A percentile compares a stretch with the other conserved stretches of the same genome.
These are phyloP conservation scores for Enhydra lutris DNA, from an alignment of 2,113 vertebrate species.

Conservation along the genomic window DNA sequence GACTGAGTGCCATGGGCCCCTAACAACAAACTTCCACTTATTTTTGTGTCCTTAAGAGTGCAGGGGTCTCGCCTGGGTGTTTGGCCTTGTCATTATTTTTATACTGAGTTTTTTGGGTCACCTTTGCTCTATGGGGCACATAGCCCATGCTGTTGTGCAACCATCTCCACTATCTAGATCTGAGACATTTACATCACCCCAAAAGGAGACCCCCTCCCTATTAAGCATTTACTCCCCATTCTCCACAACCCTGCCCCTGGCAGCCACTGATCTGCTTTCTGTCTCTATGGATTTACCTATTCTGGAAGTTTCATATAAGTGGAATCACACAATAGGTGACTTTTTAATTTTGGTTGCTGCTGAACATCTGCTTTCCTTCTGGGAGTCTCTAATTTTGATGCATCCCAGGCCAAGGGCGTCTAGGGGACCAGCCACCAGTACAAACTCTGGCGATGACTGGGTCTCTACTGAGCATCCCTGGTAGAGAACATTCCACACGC, in stretches of 20 bases:
- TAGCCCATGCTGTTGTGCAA: background rate
- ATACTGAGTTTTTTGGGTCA: no score
- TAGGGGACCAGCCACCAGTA: background rate
- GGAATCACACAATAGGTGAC: background rate
- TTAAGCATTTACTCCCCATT: background rate
- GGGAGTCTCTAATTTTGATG: background rate
- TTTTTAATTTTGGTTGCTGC: background rate
- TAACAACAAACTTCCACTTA: no score
- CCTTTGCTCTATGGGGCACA: no score
- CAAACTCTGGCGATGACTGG: background rate
- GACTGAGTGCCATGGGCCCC: no score
- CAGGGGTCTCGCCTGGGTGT: no score
- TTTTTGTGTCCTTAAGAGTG: no score
- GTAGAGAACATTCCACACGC: background rate
- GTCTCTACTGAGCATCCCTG: background rate
- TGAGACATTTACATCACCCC: background rate
- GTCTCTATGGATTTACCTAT: background rate
- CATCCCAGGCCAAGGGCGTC: background rate
- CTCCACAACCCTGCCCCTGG: background rate
- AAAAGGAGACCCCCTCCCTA: background rate
- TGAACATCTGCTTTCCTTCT: background rate
- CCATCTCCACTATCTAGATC: background rate
- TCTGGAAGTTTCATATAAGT: background rate
- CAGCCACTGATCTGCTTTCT: background rate
- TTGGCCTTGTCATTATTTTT: no score